Conservation (phyloP, 2,888 invertebrate species). For the Rhorus exstirpatorius region DNA sequence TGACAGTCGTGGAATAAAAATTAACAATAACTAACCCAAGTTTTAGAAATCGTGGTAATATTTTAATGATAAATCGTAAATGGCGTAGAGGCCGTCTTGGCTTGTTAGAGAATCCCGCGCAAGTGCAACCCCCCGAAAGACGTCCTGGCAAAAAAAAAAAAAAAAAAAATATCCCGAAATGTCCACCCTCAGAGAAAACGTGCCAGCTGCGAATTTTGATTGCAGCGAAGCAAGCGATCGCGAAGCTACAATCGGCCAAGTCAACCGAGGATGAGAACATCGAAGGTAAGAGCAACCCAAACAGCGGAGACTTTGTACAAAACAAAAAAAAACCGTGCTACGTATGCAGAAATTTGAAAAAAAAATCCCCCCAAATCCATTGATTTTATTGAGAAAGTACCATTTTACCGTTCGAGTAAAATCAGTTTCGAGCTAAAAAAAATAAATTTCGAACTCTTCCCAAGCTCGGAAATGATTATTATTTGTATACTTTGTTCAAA, state of each 20-base stretch:
- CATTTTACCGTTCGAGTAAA: neutral
- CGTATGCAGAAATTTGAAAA: conserved; percentile 68
- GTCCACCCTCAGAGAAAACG: conserved; percentile 77
- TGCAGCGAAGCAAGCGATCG: conserved; percentile 85
- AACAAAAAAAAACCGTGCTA: conserved; percentile 74
- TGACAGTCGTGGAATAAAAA: neutral
- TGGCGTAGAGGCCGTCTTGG: conserved; percentile 26
- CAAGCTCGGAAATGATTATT: neutral
- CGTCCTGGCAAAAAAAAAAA: conserved; percentile 32
- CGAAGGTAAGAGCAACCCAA: conserved; percentile 83
- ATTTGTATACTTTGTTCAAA: neutral
- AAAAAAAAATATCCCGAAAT: conserved; percentile 50
- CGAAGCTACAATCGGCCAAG: conserved; percentile 86
- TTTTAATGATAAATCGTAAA: conserved; percentile 15
- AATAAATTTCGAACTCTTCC: neutral
- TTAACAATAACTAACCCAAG: too few relatives aligned
- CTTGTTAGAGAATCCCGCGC: conserved; percentile 21
- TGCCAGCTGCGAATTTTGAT: conserved; percentile 85
- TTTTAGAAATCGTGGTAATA: too few relatives aligned
- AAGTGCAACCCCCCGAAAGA: conserved; percentile 32
- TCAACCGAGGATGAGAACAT: conserved; percentile 85
- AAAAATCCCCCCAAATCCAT: conserved; percentile 44
- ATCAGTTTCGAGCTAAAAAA: conserved; percentile 2
- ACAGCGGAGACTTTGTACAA: conserved; percentile 75
- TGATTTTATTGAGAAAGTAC: conserved; percentile 35